Base-by-base conservation (phyloP, 2,888 invertebrate species). In the Ophion obscuratus region DNA sequence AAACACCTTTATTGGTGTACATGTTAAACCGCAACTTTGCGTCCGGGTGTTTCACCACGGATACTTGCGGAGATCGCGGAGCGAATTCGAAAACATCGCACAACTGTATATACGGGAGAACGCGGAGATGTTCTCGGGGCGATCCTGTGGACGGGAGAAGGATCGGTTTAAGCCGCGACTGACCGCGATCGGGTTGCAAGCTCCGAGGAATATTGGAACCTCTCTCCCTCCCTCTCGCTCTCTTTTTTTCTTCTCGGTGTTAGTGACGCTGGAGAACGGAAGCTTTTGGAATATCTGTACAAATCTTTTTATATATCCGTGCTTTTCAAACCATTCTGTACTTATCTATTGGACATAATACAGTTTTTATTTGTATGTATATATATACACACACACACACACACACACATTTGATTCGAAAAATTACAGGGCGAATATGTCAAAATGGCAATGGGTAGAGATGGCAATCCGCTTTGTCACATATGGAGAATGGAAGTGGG, bases 171-270 rank as follows among this genome's bases (percentile, higher is more conserved):
- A 85, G 71, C 74, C 57, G 68, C 68, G 67, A 68, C 77, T 73
- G 78, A 85, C 81, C 85, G 62, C 81, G 68, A 70, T 78, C 59
- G 59, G 75, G 53, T 31, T 68, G 36, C 47, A 67, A 53, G 31
- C 83, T 57, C 67, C 80, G 47, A 83, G 44, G 73, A 80, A 83
- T 81, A 81, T 83, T 68, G 77, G 83, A 81, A 83, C 14, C 47
- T 14, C 47, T 47, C 47, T 17, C 53, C 17, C 14, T 53, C 17
- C 5, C 17, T 4, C 14, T 14, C 53, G 5, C 53, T 17, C 53
- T 17, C 53, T 4, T 3, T 5, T 14, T 17, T 17, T 14, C 53
- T 53, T 53, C 53, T 53, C 53, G 53, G 14, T 17, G 17, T 53
- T 14, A 53, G 53, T 53, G 53, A 53, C 3, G 53, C 53, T 53